Evolutionary conservation across 1,140 invertebrate species (phyloP), one percentile per base, ranked within the genome.

Genomic region (Neodiprion virginianus): DNA sequence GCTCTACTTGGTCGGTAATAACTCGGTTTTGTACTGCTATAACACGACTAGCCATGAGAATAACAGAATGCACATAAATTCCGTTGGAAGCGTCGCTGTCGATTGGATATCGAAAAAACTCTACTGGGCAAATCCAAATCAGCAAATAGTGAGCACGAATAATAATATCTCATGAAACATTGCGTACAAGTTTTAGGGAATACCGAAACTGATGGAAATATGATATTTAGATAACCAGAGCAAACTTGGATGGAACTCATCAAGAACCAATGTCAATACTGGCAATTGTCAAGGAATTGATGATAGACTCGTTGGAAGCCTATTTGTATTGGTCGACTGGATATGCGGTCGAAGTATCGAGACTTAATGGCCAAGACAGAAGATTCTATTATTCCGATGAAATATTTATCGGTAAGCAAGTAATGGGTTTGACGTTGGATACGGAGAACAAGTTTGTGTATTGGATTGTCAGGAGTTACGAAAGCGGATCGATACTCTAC

Each of bases 281-380:
- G 12, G 94, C 94, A 2, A 91, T 93, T 21, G 95, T 95, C 7
- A 93, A 94, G 80, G 94, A 96, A 80, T 84, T 98, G 17, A 92
- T 93, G 21, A 92, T 98, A 28, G 96, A 98, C 84, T 92, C 96
- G 0, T 78, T 93, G 5, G 92, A 93, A 77, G 96, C 95, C 0
- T 93, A 94, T 77, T 89, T 98, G 21, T 97, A 97, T 81, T 98
- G 96, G 94, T 94, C 95, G 9, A 98, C 96, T 0, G 92, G 92
- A 0, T 92, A 95, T 76, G 93, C 94, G 0, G 91, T 98, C 0
- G 94, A 96, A 87, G 93, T 93, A 50, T 92, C 95, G 0, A 89
- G 92, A 66, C 87, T 97, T 0, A 96, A 96, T 86, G 96, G 95
- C 0, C 93, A 93, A 77, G 92, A 95, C 73, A 91, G 92, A 78